Evolutionary conservation across 2,797 vertebrate species (phyloP), one percentile per base, ranked within the genome.

Genomic region (Hybognathus amarus): DNA sequence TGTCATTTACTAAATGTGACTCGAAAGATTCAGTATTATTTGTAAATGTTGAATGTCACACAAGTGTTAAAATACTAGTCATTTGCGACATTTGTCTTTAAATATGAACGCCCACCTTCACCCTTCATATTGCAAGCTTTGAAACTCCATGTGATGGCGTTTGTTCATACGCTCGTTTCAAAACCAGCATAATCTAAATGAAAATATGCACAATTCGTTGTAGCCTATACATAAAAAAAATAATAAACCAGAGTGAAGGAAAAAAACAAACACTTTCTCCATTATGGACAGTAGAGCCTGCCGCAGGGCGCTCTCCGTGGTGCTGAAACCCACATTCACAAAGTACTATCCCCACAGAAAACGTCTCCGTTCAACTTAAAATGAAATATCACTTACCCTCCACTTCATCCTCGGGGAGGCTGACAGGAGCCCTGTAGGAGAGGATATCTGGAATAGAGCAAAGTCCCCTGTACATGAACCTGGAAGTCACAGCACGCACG

Each of bases 391-490:
- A 89, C 97, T 96, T 90, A 98, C 97, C 97, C 94, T 98, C 97
- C 91, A 98, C 95, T 91, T 98, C 97, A 92, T 98, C 97, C 90
- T 98, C 97, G 12, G 97, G 97, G 86, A 98, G 96, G 87, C 89
- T 95, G 86, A 97, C 94, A 22, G 97, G 96, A 92, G 94, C 89
- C 94, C 95, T 95, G 92, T 97, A 97, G 85, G 96, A 89, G 91
- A 98, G 96, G 94, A 98, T 95, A 92, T 96, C 97, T 94, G 97
- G 97, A 92, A 98, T 95, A 91, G 97, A 97, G 94, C 97, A 98
- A 91, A 97, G 96, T 91, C 97, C 97, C 94, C 97, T 96, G 96
- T 98, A 98, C 97, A 98, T 98, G 94, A 98, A 97, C 94, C 97
- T 97, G 95, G 97, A 97, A 92, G 97, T 97, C 92, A 98, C 97